Evolutionary conservation across 2,797 vertebrate genomes (phyloP).

Genomic region (Rhinella marina): DNA sequence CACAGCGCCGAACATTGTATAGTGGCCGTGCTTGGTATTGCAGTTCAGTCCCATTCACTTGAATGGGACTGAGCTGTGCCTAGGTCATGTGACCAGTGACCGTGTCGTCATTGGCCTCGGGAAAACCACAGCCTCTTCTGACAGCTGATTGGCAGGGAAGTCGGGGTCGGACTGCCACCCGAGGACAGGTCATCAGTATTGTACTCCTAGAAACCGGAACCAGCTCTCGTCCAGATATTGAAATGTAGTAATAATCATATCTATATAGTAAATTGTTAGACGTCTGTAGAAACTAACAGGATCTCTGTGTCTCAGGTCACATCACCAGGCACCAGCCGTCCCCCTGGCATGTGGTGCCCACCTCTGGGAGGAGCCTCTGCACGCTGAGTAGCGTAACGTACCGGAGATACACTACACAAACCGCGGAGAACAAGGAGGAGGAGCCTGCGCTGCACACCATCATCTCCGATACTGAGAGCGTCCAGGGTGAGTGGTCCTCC

Average conservation of each 20-base stretch:
- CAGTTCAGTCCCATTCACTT: no score
- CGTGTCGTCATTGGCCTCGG: no score
- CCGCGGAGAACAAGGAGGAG: constrained; percentile 80
- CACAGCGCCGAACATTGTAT: no score
- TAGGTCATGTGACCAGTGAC: no score
- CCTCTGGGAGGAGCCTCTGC: constrained; percentile 41
- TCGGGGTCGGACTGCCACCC: no score
- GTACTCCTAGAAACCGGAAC: no score
- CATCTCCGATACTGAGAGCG: constrained; percentile 83
- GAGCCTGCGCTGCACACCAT: constrained; percentile 85
- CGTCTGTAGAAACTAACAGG: not conserved
- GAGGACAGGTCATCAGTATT: no score
- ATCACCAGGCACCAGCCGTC: not conserved
- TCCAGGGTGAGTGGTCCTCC: constrained; percentile 79
- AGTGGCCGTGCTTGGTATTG: no score
- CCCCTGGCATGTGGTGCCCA: not conserved
- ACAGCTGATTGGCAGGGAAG: no score
- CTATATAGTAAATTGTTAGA: not conserved
- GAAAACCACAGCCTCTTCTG: no score
- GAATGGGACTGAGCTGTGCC: no score
- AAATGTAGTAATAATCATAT: not conserved
- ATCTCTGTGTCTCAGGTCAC: constrained; percentile 5
- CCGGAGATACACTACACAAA: constrained; percentile 78
- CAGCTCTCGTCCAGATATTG: not conserved
- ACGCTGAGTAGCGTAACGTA: constrained; percentile 40